Evolutionary conservation across 2,113 vertebrate species (phyloP), one percentile per base, ranked within the genome.

Genomic region (Ptilonorhynchus violaceus): DNA sequence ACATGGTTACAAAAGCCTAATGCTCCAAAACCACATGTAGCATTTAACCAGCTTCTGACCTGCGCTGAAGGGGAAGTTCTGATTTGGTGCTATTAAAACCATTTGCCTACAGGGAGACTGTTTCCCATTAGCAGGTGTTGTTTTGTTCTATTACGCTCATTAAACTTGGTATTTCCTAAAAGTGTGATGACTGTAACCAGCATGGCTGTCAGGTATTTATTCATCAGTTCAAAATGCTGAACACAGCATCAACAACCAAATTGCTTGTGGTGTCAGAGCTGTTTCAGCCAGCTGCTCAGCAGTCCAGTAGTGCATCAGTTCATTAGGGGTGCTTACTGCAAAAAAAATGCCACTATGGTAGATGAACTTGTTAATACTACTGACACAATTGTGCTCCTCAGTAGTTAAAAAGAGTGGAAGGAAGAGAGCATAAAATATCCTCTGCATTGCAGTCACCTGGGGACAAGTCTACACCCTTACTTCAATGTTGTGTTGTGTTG

Each of bases 21-120:
- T 0, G 2, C 37, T 73, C 28, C 55, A 85, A 31, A 50, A 81
- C 9, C 28, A 63, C 5, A 2, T 1, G 6, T 9, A 46, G 12
- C 27, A 24, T 67, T 24, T 47, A 84, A 70, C 14, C 0, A 14
- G 14, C 28, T 70, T 67, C 52, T 67, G 33, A 39, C 41, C 66
- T 79, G 67, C 44, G 69, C 60, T 72, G 70, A 70, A 92, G 53
- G 33, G 82, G 44, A 78, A 67, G 33, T 27, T 93, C 85, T 72
- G 67, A 17, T 82, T 72, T 60, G 44, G 11, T 52, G 14, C 64
- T 82, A 47, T 37, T 30, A 59, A 50, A 85, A 35, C 23, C 27
- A 4, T 24, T 85, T 67, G 53, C 70, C 47, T 83, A 11, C 47
- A 78, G 56, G 15, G 11, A 63, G 55, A 33, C 56, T 27, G 22